Evolutionary conservation across 2,888 invertebrate species (phyloP).

Genomic region (Melanostoma scalare): DNA sequence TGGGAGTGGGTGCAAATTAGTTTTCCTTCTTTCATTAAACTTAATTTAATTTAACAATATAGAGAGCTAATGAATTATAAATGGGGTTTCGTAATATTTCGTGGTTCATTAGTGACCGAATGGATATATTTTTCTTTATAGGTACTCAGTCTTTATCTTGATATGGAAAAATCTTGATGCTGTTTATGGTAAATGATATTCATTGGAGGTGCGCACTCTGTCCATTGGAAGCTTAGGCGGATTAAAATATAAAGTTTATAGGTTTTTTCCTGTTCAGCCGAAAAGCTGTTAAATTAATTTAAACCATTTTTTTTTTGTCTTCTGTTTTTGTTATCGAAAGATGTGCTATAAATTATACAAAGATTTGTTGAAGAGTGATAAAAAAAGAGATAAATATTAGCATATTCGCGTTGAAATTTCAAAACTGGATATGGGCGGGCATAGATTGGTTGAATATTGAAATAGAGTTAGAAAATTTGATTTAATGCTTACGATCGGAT

Average conservation of each 20-base stretch:
- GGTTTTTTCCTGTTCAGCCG: conserved; percentile 3
- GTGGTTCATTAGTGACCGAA: conserved; percentile 64
- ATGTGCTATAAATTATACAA: conserved; percentile 7
- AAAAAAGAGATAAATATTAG: neutral
- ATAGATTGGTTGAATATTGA: too few relatives aligned
- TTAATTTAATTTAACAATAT: neutral
- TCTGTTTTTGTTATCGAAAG: neutral
- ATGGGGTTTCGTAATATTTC: conserved; percentile 61
- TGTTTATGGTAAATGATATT: conserved; percentile 35
- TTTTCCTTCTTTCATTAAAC: neutral
- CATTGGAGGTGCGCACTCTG: conserved; percentile 31
- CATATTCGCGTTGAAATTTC: neutral
- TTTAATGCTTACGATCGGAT: conserved; percentile 34
- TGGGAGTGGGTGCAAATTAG: conserved; percentile 33
- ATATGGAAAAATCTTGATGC: conserved; percentile 36
- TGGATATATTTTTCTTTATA: conserved; percentile 23
- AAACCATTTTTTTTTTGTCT: neutral
- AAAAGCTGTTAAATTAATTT: conserved; percentile 40
- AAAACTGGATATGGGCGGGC: too few relatives aligned
- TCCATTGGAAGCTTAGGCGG: neutral
- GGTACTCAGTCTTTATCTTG: neutral
- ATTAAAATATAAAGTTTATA: conserved; percentile 34
- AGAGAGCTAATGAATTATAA: conserved; percentile 57
- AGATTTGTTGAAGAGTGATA: conserved; percentile 5
- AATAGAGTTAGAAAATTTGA: neutral